These are phyloP conservation scores for Catamblyrhynchus diadema DNA, from an alignment of 2,797 vertebrate species.

Conservation along the genomic window DNA sequence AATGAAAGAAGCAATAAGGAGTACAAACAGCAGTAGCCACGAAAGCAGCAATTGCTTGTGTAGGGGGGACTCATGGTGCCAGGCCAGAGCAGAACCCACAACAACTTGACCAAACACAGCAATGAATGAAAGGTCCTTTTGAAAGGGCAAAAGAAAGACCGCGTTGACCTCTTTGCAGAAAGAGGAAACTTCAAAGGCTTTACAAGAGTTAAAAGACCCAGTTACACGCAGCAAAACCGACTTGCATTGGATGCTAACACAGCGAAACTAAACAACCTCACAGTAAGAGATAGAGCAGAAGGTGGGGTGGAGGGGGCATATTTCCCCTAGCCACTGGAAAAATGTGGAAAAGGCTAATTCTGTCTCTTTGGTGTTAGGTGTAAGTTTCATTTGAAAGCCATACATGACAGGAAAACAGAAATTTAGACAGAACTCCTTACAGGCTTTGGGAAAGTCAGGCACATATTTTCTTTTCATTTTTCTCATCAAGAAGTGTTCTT, in stretches of 20 bases:
- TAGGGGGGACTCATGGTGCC: constrained; percentile 39
- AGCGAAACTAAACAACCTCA: constrained; percentile 36
- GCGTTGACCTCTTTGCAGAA: constrained; percentile 62
- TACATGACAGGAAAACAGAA: neutral
- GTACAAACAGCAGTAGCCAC: constrained; percentile 64
- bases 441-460: neutral
- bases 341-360: neutral
- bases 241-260: constrained; percentile 20
- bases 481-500: neutral
- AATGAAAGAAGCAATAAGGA: constrained; percentile 68
- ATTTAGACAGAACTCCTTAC: neutral
- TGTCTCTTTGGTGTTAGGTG: neutral
- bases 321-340: neutral
- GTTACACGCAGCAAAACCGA: constrained; percentile 18
- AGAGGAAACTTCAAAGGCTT: constrained; percentile 64
- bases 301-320: neutral
- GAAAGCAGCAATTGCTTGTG: constrained; percentile 58
- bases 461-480: neutral
- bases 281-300: constrained; percentile 32
- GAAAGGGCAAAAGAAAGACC: constrained; percentile 62
- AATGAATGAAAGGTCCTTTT: constrained; percentile 69
- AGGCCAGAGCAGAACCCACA: constrained; percentile 56
- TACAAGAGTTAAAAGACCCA: constrained; percentile 49
- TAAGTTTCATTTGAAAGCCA: neutral
- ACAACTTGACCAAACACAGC: constrained; percentile 70